Evolutionary conservation across 2,113 vertebrate species (phyloP).

Genomic region (Oncorhynchus mykiss): DNA sequence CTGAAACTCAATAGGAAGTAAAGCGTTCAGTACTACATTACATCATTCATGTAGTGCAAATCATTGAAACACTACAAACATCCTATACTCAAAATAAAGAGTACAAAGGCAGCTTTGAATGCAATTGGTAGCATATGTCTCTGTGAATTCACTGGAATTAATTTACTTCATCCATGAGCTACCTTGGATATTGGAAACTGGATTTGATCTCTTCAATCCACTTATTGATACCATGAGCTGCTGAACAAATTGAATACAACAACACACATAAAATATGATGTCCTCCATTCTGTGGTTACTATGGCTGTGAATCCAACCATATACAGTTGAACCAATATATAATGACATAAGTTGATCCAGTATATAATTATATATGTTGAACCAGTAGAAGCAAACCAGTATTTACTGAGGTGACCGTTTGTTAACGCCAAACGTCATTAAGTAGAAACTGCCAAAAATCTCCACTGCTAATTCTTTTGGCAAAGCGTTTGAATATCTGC

Average conservation of each 20-base stretch:
- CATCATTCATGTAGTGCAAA: not conserved
- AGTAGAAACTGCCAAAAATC: not conserved
- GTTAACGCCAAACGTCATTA: slow-evolving; percentile 13
- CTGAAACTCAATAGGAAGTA: not conserved
- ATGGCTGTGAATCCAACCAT: too few species aligned
- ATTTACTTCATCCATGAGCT: not conserved
- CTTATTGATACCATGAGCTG: too few species aligned
- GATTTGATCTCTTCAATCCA: too few species aligned
- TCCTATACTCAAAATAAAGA: not conserved
- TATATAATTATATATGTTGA: too few species aligned
- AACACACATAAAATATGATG: too few species aligned
- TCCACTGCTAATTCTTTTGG: slow-evolving; percentile 24
- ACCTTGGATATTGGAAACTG: too few species aligned
- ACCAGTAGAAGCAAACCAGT: not conserved
- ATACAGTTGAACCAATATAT: too few species aligned
- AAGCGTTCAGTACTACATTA: not conserved
- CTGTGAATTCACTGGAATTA: not conserved
- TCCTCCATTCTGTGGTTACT: too few species aligned
- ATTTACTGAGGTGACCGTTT: slow-evolving; percentile 16
- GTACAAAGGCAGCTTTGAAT: not conserved
- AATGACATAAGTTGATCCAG: too few species aligned
- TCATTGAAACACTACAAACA: not conserved
- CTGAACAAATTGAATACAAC: too few species aligned
- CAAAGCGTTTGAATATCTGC: not conserved
- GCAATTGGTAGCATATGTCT: slow-evolving; percentile 1